Conservation (phyloP, 2,797 vertebrate species). For the Percopsis omiscomaycus region DNA sequence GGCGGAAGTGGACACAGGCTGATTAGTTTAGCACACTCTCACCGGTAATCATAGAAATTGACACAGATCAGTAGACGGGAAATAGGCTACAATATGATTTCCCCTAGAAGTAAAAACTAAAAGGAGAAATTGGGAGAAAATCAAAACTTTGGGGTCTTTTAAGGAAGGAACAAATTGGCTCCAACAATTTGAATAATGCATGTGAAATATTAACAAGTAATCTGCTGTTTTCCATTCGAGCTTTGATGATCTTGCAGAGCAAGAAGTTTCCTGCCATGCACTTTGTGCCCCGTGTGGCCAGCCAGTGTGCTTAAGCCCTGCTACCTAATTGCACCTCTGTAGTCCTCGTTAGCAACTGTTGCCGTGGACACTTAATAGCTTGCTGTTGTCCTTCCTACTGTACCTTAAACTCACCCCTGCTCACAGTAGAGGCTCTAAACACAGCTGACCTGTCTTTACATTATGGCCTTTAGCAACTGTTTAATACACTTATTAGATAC, state of each 20-base stretch:
- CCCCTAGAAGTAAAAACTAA: not conserved
- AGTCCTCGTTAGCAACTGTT: constrained; percentile 35
- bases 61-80: not conserved
- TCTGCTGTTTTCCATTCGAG: constrained; percentile 16
- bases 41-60: not conserved
- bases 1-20: not conserved
- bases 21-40: not conserved
- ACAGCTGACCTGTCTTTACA: constrained; percentile 38
- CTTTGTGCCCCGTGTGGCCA: constrained; percentile 15
- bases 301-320: constrained; percentile 29
- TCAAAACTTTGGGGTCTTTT: not conserved
- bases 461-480: constrained; percentile 57
- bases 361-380: constrained; percentile 50
- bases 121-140: not conserved
- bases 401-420: constrained; percentile 38
- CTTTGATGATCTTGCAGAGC: not conserved
- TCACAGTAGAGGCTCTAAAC: constrained; percentile 34
- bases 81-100: not conserved
- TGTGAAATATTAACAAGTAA: constrained; percentile 34
- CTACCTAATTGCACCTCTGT: constrained; percentile 42
- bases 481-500: constrained; percentile 62
- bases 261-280: constrained; percentile 11
- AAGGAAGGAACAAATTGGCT: not conserved
- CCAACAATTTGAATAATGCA: constrained; percentile 14
- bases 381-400: constrained; percentile 6